phyloP scores from a whole-genome alignment of 2,888 invertebrate genomes.

The Cosmopolites sordidus region DNA sequence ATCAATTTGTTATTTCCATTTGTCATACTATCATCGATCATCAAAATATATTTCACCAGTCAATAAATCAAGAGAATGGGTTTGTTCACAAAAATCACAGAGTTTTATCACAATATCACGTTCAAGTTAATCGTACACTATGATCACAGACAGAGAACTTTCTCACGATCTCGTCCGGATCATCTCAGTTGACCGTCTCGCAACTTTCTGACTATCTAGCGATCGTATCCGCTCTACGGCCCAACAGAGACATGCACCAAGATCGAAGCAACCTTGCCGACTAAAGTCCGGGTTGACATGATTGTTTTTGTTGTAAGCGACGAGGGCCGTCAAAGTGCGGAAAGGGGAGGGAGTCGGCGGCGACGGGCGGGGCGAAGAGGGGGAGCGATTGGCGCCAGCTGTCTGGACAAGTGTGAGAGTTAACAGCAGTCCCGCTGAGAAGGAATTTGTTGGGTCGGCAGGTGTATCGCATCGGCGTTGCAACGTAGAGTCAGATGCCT shows the following conservation, averaged over 20 bases:
- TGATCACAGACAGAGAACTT: no score
- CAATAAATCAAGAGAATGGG: constrained; percentile 3
- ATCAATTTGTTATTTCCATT: constrained; percentile 37
- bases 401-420: constrained; percentile 53
- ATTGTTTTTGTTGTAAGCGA: constrained; percentile 38
- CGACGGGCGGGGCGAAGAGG: constrained; percentile 51
- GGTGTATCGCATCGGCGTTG: constrained; percentile 22
- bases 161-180: no score
- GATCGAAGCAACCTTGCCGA: constrained; percentile 15
- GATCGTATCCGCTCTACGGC: not conserved
- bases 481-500: constrained; percentile 21
- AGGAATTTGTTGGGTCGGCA: constrained; percentile 35
- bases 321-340: constrained; percentile 3
- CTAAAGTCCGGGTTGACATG: constrained; percentile 36
- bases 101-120: not conserved
- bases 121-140: no score
- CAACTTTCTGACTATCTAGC: no score
- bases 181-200: no score
- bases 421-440: constrained; percentile 55
- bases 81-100: constrained; percentile 13
- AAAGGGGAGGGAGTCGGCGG: constrained; percentile 4
- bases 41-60: constrained; percentile 8
- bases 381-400: constrained; percentile 52
- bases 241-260: not conserved
- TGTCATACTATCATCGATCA: constrained; percentile 37